Conservation (phyloP, 2,888 invertebrate species). For the Hartigia nigra region DNA sequence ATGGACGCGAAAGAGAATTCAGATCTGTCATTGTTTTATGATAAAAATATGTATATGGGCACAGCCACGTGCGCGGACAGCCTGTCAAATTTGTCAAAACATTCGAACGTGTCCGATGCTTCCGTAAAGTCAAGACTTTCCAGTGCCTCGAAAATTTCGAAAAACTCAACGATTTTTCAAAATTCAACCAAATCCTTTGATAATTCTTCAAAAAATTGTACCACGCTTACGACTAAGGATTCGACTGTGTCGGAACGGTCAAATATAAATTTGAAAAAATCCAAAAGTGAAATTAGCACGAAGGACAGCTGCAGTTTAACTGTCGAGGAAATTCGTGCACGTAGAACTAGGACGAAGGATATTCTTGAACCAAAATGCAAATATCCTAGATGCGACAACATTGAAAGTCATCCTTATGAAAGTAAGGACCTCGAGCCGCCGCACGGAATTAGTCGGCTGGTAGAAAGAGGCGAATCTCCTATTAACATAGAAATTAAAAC, state of each 20-base stretch:
- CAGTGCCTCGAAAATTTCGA: neutral
- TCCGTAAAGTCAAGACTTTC: neutral
- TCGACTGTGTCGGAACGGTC: neutral
- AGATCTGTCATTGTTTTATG: neutral
- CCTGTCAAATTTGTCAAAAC: constrained; percentile 16
- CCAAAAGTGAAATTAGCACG: neutral
- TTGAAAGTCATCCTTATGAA: neutral
- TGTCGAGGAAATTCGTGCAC: neutral
- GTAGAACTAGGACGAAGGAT: neutral
- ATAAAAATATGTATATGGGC: neutral
- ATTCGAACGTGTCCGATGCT: neutral
- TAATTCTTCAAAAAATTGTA: neutral
- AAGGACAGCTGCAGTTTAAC: neutral
- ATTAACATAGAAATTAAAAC: neutral
- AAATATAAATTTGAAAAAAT: neutral
- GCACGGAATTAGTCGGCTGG: neutral
- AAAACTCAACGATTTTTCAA: neutral
- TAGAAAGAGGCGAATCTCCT: neutral
- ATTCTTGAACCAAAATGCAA: neutral
- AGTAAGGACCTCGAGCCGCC: neutral
- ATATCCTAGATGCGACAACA: neutral
- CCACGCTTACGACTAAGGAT: neutral
- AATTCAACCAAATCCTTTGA: neutral
- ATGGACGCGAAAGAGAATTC: neutral
- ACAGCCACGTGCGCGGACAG: constrained; percentile 15